A percentile compares a stretch with the other conserved stretches of the same genome.
phyloP scores from a whole-genome alignment of 1,140 invertebrate genomes.

The Matsumurasca onukii region DNA sequence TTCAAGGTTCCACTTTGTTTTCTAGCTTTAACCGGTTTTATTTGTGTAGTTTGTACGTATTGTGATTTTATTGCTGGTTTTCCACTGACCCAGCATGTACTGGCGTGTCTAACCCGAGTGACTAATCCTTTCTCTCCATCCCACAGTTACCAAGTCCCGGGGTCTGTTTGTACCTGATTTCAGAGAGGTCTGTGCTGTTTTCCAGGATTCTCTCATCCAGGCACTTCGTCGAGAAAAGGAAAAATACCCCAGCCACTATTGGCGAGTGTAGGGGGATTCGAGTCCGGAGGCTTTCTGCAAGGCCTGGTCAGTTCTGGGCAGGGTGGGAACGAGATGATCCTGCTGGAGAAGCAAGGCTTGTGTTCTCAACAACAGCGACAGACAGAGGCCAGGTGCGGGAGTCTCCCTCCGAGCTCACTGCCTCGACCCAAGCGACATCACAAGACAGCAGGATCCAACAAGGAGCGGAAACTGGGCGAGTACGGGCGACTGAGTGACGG shows the following conservation, averaged over 20 bases:
- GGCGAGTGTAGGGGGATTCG: conserved; percentile 64
- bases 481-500: conserved; percentile 42
- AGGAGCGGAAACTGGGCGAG: conserved; percentile 38
- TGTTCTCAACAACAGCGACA: conserved; percentile 72
- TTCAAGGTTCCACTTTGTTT: too few species aligned
- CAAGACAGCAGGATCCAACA: conserved; percentile 55
- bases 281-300: conserved; percentile 54
- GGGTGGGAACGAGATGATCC: conserved; percentile 61
- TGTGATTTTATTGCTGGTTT: too few species aligned
- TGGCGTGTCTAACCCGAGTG: conserved; percentile 29
- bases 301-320: conserved; percentile 50
- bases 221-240: conserved; percentile 77
- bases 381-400: conserved; percentile 52
- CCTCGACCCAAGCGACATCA: conserved; percentile 63
- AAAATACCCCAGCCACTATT: conserved; percentile 79
- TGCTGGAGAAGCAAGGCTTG: conserved; percentile 72
- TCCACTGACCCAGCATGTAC: conserved; percentile 6
- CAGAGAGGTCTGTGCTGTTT: conserved; percentile 84
- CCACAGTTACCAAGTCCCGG: conserved; percentile 28
- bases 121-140: conserved; percentile 31
- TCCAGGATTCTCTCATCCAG: conserved; percentile 82
- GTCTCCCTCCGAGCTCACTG: conserved; percentile 63
- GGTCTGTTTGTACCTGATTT: conserved; percentile 57
- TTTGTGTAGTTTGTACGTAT: too few species aligned
- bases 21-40: too few species aligned